phyloP scores from a whole-genome alignment of 1,140 invertebrate genomes.

The Euwallacea similis region DNA sequence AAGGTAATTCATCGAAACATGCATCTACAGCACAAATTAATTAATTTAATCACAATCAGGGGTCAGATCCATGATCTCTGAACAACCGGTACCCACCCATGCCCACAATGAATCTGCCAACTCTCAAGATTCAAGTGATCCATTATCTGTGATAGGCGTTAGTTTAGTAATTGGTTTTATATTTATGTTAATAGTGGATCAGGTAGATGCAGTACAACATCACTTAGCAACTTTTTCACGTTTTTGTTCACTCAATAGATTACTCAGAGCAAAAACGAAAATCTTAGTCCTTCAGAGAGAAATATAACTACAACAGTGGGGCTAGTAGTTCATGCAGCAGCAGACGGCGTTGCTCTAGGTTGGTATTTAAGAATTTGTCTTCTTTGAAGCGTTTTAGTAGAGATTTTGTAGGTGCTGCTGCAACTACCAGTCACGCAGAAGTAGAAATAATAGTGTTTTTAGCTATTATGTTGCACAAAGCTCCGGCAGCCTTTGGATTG shows the following conservation, averaged over 20 bases:
- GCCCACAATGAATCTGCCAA: slow-evolving; percentile 39
- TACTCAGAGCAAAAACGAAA: slow-evolving; percentile 66
- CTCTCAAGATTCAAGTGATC: slow-evolving; percentile 51
- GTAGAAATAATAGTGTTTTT: slow-evolving; percentile 98
- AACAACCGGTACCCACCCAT: slow-evolving; percentile 23
- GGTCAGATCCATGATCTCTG: slow-evolving; percentile 72
- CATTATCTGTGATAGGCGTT: slow-evolving; percentile 65
- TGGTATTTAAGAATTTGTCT: slow-evolving; percentile 55
- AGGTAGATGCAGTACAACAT: slow-evolving; percentile 52
- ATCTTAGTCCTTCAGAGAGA: slow-evolving; percentile 63
- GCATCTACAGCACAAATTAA: neutral
- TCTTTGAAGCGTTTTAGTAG: neutral
- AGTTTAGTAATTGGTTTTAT: slow-evolving; percentile 80
- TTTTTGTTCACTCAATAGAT: slow-evolving; percentile 50
- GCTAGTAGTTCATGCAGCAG: slow-evolving; percentile 95
- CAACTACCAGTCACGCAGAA: slow-evolving; percentile 90
- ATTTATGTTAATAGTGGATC: slow-evolving; percentile 97
- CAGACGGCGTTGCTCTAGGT: slow-evolving; percentile 95
- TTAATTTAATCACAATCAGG: slow-evolving; percentile 51
- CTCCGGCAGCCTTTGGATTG: slow-evolving; percentile 96
- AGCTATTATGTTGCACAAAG: slow-evolving; percentile 99
- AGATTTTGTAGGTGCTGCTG: slow-evolving; percentile 76
- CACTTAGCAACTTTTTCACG: too few relatives aligned
- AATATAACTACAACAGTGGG: slow-evolving; percentile 93
- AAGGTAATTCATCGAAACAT: slow-evolving; percentile 59